phyloP scores from a whole-genome alignment of 2,888 invertebrate genomes.

The Cerastis rubricosa region DNA sequence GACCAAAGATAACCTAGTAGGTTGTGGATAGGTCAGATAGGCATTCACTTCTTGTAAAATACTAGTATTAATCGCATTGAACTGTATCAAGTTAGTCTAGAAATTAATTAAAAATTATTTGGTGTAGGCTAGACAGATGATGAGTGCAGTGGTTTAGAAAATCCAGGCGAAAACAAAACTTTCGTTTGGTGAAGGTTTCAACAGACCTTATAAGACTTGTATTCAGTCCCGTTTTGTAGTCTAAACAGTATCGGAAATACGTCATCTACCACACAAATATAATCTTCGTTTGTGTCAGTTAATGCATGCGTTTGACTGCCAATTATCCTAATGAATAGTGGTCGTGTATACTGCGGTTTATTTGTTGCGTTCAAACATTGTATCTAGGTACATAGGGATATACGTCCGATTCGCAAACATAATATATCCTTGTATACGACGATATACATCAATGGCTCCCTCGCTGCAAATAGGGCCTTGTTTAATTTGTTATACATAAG shows the following conservation, averaged over 20 bases:
- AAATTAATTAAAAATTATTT: not conserved
- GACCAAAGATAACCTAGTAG: not conserved
- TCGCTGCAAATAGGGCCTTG: constrained; percentile 50
- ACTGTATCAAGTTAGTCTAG: not conserved
- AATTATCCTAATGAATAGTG: constrained; percentile 84
- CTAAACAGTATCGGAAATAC: constrained; percentile 13
- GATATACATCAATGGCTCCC: constrained; percentile 26
- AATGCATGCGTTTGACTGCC: constrained; percentile 75
- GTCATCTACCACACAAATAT: constrained; percentile 11
- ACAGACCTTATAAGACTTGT: not conserved
- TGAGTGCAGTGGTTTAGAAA: not conserved
- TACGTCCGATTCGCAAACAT: constrained; percentile 60
- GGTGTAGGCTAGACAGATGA: not conserved
- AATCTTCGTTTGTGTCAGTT: constrained; percentile 56
- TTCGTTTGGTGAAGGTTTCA: not conserved
- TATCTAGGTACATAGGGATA: constrained; percentile 56
- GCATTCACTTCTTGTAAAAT: not conserved
- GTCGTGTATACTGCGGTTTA: constrained; percentile 73
- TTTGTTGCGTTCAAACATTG: constrained; percentile 77
- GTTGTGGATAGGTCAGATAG: not conserved
- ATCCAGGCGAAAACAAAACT: not conserved
- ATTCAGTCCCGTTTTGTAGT: not conserved
- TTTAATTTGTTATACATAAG: constrained; percentile 45
- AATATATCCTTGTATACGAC: constrained; percentile 34
- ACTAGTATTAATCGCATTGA: not conserved